A percentile compares a stretch with the other conserved stretches of the same genome.
These are phyloP conservation scores for Crotalus tigris DNA, from an alignment of 2,113 vertebrate species.

Conservation along the genomic window DNA sequence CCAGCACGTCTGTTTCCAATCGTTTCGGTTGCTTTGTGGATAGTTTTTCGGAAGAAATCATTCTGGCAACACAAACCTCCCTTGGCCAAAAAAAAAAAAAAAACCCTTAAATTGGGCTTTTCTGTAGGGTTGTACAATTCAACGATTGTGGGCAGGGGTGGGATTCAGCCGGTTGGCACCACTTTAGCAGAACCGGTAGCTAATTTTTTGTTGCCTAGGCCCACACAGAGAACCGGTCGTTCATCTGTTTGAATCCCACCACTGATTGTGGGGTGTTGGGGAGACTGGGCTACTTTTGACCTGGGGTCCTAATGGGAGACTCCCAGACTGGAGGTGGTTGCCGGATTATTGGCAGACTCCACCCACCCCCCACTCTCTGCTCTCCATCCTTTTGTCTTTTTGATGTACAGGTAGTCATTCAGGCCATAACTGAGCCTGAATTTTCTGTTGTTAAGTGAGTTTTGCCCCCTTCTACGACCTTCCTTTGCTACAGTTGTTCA, in stretches of 20 bases:
- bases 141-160: too few species aligned
- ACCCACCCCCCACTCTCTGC: not conserved
- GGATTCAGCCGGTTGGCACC: too few species aligned
- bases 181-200: too few species aligned
- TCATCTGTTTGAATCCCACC: too few species aligned
- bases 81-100: not conserved
- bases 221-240: too few species aligned
- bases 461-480: not conserved
- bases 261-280: too few species aligned
- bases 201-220: too few species aligned
- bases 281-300: not conserved
- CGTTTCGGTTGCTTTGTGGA: not conserved
- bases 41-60: not conserved
- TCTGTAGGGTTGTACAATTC: not conserved
- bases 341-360: not conserved
- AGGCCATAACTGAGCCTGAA: too few species aligned
- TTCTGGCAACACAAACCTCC: not conserved
- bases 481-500: not conserved
- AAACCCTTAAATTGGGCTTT: not conserved
- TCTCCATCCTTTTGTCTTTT: not conserved
- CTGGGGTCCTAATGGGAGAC: not conserved
- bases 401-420: not conserved
- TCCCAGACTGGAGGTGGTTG: not conserved
- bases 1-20: not conserved
- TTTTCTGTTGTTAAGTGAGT: not conserved